Evolutionary conservation across 2,113 vertebrate species (phyloP).

Genomic region (Xenotilapia longispinis): DNA sequence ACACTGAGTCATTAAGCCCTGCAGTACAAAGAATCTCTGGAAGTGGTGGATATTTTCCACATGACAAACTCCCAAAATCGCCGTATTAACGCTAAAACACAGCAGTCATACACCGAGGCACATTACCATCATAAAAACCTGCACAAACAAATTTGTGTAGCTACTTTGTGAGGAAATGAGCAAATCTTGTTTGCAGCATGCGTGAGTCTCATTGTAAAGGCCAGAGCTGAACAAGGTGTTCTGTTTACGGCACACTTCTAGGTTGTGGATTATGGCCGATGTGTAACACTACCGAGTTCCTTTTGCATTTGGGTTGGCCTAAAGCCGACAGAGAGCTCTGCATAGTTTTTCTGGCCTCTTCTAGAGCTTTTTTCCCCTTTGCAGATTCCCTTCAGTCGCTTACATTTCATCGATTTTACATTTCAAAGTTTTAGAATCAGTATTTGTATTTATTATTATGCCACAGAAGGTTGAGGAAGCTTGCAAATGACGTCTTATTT

Average conservation of each 20-base stretch:
- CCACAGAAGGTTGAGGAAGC: neutral
- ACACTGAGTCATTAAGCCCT: slow-evolving; percentile 7
- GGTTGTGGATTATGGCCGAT: neutral
- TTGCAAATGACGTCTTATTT: neutral
- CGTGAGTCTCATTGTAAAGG: neutral
- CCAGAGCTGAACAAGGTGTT: slow-evolving; percentile 6
- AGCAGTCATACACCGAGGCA: neutral
- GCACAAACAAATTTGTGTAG: slow-evolving; percentile 8
- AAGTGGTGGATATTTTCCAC: neutral
- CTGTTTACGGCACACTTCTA: neutral
- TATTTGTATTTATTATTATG: neutral
- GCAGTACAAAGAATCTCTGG: neutral
- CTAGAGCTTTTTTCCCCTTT: neutral
- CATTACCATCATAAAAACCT: neutral
- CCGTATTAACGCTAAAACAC: neutral
- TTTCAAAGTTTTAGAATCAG: neutral
- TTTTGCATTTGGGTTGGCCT: neutral
- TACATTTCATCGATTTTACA: neutral
- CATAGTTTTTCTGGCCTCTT: neutral
- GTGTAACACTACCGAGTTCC: neutral
- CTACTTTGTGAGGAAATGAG: neutral
- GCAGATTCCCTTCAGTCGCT: neutral
- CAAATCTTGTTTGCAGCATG: neutral
- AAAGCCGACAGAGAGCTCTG: neutral
- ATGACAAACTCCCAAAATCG: neutral